Evolutionary conservation across 2,113 vertebrate genomes (phyloP).

Genomic region (Melanerpes formicivorus): DNA sequence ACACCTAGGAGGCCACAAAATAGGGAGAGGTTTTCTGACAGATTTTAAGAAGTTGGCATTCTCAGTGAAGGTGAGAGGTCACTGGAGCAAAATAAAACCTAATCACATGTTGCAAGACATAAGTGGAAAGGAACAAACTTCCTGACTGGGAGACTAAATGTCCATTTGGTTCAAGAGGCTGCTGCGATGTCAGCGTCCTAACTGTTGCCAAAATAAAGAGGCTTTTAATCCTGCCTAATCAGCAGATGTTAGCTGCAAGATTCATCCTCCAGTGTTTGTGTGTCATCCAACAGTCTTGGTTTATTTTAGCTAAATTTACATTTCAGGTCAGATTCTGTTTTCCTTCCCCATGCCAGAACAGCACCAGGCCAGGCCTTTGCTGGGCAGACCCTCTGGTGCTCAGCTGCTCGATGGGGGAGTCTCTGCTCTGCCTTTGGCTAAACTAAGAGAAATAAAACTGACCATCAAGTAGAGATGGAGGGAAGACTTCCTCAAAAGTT

Average conservation of each 20-base stretch:
- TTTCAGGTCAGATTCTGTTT: background rate
- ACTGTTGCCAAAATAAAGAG: background rate
- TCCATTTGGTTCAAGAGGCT: background rate
- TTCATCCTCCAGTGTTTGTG: background rate
- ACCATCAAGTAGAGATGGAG: background rate
- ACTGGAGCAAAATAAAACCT: background rate
- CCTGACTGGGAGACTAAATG: background rate
- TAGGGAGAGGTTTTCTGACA: background rate
- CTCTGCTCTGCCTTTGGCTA: background rate
- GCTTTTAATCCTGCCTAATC: background rate
- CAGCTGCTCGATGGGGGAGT: background rate
- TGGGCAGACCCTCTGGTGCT: background rate
- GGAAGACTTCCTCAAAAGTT: background rate
- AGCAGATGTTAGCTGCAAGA: background rate
- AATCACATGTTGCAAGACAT: background rate
- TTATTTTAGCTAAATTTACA: background rate
- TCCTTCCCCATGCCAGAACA: background rate
- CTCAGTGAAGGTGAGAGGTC: background rate
- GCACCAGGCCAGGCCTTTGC: background rate
- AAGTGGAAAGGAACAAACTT: background rate
- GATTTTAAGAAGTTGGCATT: background rate
- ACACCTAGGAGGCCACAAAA: background rate
- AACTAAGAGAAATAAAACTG: background rate
- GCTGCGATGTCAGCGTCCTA: background rate
- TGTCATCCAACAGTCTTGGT: background rate